Evolutionary conservation across 2,888 invertebrate genomes (phyloP).

Genomic region (Eulithis prunata): DNA sequence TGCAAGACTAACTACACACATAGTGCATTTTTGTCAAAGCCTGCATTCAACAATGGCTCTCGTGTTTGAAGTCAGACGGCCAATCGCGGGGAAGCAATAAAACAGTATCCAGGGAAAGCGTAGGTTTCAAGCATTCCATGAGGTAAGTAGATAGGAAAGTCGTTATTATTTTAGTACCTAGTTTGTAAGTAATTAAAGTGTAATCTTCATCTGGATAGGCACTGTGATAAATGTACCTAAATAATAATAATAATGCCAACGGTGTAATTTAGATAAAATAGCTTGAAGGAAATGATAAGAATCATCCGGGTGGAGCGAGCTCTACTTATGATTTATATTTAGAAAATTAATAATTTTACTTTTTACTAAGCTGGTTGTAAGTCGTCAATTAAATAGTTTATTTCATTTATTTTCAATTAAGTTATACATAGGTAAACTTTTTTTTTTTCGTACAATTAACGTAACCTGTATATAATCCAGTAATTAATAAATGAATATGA

Average conservation of each 20-base stretch:
- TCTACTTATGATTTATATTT: too few species aligned
- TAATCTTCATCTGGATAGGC: background rate
- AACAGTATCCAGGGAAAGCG: slow-evolving; percentile 30
- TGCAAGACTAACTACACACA: slow-evolving; percentile 55
- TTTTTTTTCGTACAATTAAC: too few species aligned
- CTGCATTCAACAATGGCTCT: slow-evolving; percentile 41
- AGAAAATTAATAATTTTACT: too few species aligned
- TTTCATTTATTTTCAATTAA: too few species aligned
- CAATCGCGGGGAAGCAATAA: slow-evolving; percentile 30
- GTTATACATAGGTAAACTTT: too few species aligned
- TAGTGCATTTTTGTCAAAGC: slow-evolving; percentile 65
- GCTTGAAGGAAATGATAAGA: background rate
- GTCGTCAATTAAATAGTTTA: too few species aligned
- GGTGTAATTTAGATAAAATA: background rate
- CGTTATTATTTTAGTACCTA: slow-evolving; percentile 9
- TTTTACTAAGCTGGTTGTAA: too few species aligned
- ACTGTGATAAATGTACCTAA: background rate
- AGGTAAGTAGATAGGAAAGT: slow-evolving; percentile 7
- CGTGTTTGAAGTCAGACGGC: slow-evolving; percentile 42
- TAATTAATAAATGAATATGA: too few species aligned
- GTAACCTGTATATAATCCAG: too few species aligned
- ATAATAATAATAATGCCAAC: background rate
- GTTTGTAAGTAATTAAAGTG: background rate
- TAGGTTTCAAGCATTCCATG: slow-evolving; percentile 27
- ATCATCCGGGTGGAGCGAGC: background rate